A percentile compares a stretch with the other conserved stretches of the same genome.
Conservation (phyloP, 2,797 vertebrate species). For the Paguma larvata region DNA sequence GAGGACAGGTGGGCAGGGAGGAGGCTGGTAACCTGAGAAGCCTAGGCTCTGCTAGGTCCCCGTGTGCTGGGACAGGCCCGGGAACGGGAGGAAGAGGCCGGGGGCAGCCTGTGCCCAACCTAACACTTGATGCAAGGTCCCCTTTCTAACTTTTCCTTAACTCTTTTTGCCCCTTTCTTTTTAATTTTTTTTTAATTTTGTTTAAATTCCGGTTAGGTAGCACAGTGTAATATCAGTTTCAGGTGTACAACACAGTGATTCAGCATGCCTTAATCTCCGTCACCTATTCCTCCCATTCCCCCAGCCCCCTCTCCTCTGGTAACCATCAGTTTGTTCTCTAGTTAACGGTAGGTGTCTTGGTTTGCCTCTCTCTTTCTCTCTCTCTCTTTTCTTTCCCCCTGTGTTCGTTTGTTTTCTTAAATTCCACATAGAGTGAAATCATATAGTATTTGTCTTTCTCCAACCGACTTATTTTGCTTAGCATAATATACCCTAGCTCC, state of each 20-base stretch:
- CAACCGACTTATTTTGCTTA: not conserved
- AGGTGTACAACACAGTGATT: not conserved
- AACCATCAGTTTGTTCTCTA: not conserved
- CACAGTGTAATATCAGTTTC: not conserved
- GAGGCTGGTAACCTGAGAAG: slow-evolving; percentile 67
- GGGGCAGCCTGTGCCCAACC: not conserved
- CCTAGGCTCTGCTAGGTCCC: slow-evolving; percentile 39
- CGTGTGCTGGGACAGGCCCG: not conserved
- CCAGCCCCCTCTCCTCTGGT: not conserved
- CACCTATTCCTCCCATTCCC: not conserved
- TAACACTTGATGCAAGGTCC: not conserved
- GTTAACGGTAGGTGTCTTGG: not conserved
- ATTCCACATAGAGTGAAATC: not conserved
- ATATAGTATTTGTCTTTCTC: not conserved
- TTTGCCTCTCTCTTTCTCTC: not conserved
- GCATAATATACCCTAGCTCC: not conserved
- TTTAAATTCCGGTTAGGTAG: not conserved
- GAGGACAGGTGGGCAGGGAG: slow-evolving; percentile 73
- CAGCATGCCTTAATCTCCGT: not conserved
- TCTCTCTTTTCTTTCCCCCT: not conserved
- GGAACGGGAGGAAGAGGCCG: not conserved
- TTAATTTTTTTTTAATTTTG: not conserved
- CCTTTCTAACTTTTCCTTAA: not conserved
- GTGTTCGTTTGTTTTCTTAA: not conserved
- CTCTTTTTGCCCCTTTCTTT: not conserved